Percentiles rank a stretch among this genome's conserved stretches.
Conservation (phyloP, 2,888 invertebrate species). For the Pyrrhosoma nymphula region DNA sequence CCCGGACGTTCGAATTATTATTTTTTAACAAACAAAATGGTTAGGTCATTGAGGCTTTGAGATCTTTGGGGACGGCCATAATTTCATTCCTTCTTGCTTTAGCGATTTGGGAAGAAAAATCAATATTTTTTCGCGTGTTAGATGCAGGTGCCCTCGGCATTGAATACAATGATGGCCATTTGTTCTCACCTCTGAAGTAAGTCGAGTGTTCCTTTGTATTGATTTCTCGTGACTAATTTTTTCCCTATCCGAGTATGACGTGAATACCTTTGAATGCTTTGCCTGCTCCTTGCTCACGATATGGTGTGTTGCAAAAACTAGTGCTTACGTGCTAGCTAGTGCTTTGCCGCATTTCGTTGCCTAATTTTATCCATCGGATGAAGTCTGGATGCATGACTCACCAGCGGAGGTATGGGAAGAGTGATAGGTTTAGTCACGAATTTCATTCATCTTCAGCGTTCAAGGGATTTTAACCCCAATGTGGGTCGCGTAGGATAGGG, state of each 20-base stretch:
- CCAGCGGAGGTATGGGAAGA: not conserved
- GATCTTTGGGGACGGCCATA: no score
- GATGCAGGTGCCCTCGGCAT: not conserved
- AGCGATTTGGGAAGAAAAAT: no score
- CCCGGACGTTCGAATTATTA: no score
- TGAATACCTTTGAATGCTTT: not conserved
- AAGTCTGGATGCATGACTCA: not conserved
- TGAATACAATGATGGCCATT: not conserved
- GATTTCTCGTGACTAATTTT: not conserved
- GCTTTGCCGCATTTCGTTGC: not conserved
- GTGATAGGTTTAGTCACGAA: conserved; percentile 1
- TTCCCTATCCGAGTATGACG: not conserved
- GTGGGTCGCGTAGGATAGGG: not conserved
- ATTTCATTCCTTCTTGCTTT: no score
- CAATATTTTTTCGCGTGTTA: no score
- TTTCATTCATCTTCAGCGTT: conserved; percentile 9
- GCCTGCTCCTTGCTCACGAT: not conserved
- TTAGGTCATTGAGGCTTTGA: no score
- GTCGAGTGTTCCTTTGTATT: not conserved
- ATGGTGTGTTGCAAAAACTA: not conserved
- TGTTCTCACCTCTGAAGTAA: not conserved
- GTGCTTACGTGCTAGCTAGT: no score
- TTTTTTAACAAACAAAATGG: no score
- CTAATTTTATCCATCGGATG: not conserved
- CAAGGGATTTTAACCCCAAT: not conserved